Percentiles rank a stretch among this genome's conserved stretches.
phyloP scores from a whole-genome alignment of 2,113 vertebrate species.

The Romanogobio albipinnatus region DNA sequence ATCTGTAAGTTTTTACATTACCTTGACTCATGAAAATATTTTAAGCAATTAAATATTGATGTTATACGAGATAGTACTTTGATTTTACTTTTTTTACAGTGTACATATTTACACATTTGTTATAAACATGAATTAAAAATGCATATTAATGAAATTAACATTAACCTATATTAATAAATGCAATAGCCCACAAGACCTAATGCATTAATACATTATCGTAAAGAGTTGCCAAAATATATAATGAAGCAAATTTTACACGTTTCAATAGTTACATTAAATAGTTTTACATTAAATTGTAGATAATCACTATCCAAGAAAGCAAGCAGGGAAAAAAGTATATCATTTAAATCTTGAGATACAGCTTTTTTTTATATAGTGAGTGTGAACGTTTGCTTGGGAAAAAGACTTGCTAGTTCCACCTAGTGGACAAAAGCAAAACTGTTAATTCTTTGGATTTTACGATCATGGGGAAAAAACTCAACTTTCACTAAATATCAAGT shows the following conservation, averaged over 20 bases:
- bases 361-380: background rate
- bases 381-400: background rate
- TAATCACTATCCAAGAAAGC: background rate
- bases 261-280: background rate
- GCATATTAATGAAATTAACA: too few relatives aligned
- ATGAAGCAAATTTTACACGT: background rate
- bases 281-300: background rate
- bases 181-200: too few relatives aligned
- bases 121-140: too few relatives aligned
- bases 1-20: too few relatives aligned
- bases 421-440: constrained; percentile 28
- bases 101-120: too few relatives aligned
- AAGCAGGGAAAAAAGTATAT: background rate
- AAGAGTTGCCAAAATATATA: background rate
- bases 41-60: too few relatives aligned
- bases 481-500: background rate
- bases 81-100: too few relatives aligned
- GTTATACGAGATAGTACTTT: too few relatives aligned
- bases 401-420: constrained; percentile 16
- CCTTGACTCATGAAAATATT: too few relatives aligned
- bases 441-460: background rate
- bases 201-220: background rate
- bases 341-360: background rate
- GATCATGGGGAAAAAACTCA: background rate
- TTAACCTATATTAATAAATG: too few relatives aligned